Percentiles rank a stretch among this genome's conserved stretches.
Evolutionary conservation across 1,140 invertebrate genomes (phyloP).

Genomic region (Meloidogyne exigua): DNA sequence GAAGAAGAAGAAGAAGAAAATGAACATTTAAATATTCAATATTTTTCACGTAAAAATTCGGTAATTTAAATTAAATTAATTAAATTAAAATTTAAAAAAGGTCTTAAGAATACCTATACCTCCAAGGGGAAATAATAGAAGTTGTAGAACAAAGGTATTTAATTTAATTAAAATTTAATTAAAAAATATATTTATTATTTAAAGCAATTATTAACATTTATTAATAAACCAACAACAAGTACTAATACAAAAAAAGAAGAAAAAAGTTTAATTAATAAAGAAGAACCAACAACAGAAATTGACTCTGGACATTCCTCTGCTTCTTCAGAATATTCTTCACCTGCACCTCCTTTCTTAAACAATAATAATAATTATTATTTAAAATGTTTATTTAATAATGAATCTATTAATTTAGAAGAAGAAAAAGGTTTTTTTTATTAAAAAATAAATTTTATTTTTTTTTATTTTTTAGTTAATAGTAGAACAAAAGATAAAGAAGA

Average conservation of each 20-base stretch:
- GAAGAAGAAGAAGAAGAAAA: slow-evolving; percentile 46
- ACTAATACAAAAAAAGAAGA: not conserved
- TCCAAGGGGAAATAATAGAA: slow-evolving; percentile 45
- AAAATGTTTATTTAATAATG: not conserved
- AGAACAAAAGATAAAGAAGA: not conserved
- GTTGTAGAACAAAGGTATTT: slow-evolving; percentile 16
- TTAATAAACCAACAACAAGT: not conserved
- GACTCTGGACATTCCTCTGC: slow-evolving; percentile 30
- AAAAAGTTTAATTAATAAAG: not conserved
- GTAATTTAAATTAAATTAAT: slow-evolving; percentile 1
- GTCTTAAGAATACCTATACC: slow-evolving; percentile 51
- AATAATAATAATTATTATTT: not conserved
- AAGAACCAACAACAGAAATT: not conserved
- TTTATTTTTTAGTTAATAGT: not conserved
- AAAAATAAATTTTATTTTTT: not conserved
- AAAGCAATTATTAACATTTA: slow-evolving; percentile 4
- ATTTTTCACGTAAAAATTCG: slow-evolving; percentile 52
- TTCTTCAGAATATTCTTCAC: not conserved
- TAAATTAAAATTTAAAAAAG: not conserved
- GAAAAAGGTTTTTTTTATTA: not conserved
- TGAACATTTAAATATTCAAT: slow-evolving; percentile 46
- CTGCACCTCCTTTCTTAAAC: not conserved
- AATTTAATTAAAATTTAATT: not conserved
- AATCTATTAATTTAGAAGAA: not conserved
- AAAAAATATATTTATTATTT: not conserved